These are phyloP conservation scores for Gryon sp. DNA, from an alignment of 1,140 invertebrate species.

Conservation along the genomic window DNA sequence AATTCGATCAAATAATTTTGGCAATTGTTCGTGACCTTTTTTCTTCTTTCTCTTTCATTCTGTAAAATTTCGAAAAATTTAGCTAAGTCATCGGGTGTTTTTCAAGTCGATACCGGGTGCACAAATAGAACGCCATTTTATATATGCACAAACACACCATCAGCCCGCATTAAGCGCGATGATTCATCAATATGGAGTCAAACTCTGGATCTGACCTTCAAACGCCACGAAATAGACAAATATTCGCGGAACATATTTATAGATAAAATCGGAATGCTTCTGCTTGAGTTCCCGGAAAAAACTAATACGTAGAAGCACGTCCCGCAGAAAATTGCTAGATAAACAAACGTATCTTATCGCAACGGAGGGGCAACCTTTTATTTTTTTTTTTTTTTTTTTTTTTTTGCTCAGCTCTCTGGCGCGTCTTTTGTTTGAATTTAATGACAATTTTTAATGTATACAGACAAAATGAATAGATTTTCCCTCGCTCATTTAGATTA, in stretches of 20 bases:
- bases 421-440: too few species aligned
- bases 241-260: slow-evolving; percentile 56
- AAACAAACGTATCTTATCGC: slow-evolving; percentile 37
- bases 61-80: too few species aligned
- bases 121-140: slow-evolving; percentile 17
- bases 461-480: too few species aligned
- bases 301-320: slow-evolving; percentile 10
- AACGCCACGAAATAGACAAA: slow-evolving; percentile 49
- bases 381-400: too few species aligned
- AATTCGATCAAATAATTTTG: too few species aligned
- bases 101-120: not conserved
- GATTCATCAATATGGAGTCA: slow-evolving; percentile 35
- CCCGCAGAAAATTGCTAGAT: slow-evolving; percentile 37
- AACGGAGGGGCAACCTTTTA: too few species aligned
- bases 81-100: not conserved
- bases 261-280: slow-evolving; percentile 50
- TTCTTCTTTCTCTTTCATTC: too few species aligned
- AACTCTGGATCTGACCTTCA: slow-evolving; percentile 39
- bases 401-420: too few species aligned
- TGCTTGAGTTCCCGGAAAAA: slow-evolving; percentile 20
- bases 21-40: too few species aligned
- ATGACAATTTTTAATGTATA: too few species aligned
- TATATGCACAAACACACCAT: too few species aligned
- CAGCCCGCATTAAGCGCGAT: not conserved
- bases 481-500: too few species aligned